These are phyloP conservation scores for Meteorus cinctellus DNA, from an alignment of 2,888 invertebrate genomes.

Conservation along the genomic window DNA sequence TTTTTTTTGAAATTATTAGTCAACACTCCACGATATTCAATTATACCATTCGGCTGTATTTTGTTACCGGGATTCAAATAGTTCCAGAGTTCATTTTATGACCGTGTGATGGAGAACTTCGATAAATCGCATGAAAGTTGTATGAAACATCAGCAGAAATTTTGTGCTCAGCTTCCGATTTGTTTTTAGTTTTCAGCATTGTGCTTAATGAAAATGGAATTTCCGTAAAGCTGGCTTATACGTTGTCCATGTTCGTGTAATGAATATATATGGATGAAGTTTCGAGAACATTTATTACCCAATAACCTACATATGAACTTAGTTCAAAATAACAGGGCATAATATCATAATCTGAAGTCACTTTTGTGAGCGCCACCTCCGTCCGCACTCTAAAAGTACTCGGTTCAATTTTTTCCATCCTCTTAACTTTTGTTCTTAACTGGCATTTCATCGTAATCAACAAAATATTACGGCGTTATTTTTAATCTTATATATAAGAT, in stretches of 20 bases:
- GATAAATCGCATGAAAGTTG: not conserved
- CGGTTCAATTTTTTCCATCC: not conserved
- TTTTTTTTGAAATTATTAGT: too few relatives aligned
- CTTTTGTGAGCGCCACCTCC: not conserved
- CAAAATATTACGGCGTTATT: too few relatives aligned
- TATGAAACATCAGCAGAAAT: not conserved
- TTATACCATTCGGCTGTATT: too few relatives aligned
- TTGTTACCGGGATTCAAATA: too few relatives aligned
- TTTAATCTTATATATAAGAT: not conserved
- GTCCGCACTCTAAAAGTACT: not conserved
- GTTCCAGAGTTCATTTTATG: too few relatives aligned
- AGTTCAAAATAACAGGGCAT: constrained; percentile 47
- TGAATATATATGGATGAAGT: constrained; percentile 62
- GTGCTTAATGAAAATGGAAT: not conserved
- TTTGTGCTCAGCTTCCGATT: not conserved
- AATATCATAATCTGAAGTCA: constrained; percentile 49
- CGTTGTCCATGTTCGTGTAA: constrained; percentile 39
- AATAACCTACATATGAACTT: constrained; percentile 58
- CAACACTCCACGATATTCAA: too few relatives aligned
- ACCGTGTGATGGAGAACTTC: too few relatives aligned
- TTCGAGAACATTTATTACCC: constrained; percentile 57
- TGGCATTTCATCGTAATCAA: not conserved
- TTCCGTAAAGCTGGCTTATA: constrained; percentile 11
- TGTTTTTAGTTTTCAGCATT: not conserved
- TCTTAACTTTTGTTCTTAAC: not conserved